phyloP scores from a whole-genome alignment of 2,888 invertebrate genomes.

The Ichneumoninae sp. region DNA sequence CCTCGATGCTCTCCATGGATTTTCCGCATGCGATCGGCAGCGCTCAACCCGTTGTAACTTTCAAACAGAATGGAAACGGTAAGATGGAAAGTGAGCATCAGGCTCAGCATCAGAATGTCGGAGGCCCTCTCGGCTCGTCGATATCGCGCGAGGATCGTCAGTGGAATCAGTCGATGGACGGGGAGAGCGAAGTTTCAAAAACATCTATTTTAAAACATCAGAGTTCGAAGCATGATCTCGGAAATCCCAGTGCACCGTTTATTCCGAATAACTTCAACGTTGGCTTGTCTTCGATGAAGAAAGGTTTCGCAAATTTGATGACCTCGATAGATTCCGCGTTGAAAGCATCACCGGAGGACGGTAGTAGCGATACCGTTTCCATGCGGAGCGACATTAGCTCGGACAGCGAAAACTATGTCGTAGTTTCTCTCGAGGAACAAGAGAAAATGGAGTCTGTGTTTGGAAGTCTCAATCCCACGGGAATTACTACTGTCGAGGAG shows the following conservation, averaged over 20 bases:
- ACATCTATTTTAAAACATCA: conserved; percentile 38
- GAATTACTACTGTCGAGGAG: conserved; percentile 88
- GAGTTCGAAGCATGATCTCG: conserved; percentile 42
- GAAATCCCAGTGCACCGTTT: conserved; percentile 75
- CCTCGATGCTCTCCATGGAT: conserved; percentile 83
- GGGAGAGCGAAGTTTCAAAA: conserved; percentile 40
- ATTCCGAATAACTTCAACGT: conserved; percentile 83
- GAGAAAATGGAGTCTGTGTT: conserved; percentile 87
- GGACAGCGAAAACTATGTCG: conserved; percentile 94
- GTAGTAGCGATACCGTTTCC: conserved; percentile 91
- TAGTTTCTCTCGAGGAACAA: conserved; percentile 88
- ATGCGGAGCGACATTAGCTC: conserved; percentile 93
- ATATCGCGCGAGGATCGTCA: conserved; percentile 46
- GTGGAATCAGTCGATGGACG: conserved; percentile 44
- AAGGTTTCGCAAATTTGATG: conserved; percentile 93
- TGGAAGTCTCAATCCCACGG: conserved; percentile 78
- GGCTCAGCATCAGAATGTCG: conserved; percentile 12
- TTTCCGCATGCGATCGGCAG: conserved; percentile 70
- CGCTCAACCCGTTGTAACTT: conserved; percentile 79
- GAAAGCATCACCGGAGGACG: conserved; percentile 90
- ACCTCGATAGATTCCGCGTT: conserved; percentile 93
- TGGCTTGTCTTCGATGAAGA: conserved; percentile 92
- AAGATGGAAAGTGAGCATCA: conserved; percentile 35
- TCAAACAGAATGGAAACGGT: conserved; percentile 79
- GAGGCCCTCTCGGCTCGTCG: not conserved